Conservation (phyloP, 53 echinoderm and acorn worm species). For the Antedon mediterranea region DNA sequence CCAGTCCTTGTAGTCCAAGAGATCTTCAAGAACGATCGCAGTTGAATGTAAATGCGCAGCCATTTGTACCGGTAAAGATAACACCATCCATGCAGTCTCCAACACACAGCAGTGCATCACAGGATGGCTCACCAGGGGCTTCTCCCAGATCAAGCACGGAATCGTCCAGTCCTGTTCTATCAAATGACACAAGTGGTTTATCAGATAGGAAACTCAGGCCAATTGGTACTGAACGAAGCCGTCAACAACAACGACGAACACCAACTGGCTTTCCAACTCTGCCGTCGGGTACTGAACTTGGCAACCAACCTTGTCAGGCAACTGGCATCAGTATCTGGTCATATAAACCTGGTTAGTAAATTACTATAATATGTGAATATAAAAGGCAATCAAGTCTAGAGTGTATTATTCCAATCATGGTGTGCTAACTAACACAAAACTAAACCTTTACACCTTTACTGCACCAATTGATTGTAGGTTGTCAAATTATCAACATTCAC, state of each 20-base stretch:
- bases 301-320: slow-evolving; percentile 37
- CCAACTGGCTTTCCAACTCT: slow-evolving; percentile 47
- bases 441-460: no score
- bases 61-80: background rate
- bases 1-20: slow-evolving; percentile 30
- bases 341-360: slow-evolving; percentile 49
- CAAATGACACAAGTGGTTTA: slow-evolving; percentile 27
- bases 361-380: no score
- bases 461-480: no score
- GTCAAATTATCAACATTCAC: no score
- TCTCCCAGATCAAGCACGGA: slow-evolving; percentile 81
- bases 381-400: no score
- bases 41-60: background rate
- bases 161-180: slow-evolving; percentile 53
- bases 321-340: slow-evolving; percentile 77
- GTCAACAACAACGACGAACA: slow-evolving; percentile 52
- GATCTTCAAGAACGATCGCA: background rate
- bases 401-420: no score
- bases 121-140: slow-evolving; percentile 78
- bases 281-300: slow-evolving; percentile 33
- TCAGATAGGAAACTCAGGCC: slow-evolving; percentile 61
- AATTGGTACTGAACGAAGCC: slow-evolving; percentile 73
- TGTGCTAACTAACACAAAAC: no score
- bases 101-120: slow-evolving; percentile 45
- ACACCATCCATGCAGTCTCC: slow-evolving; percentile 28